These are phyloP conservation scores for Agrotis clavis DNA, from an alignment of 2,888 invertebrate genomes.

Conservation along the genomic window DNA sequence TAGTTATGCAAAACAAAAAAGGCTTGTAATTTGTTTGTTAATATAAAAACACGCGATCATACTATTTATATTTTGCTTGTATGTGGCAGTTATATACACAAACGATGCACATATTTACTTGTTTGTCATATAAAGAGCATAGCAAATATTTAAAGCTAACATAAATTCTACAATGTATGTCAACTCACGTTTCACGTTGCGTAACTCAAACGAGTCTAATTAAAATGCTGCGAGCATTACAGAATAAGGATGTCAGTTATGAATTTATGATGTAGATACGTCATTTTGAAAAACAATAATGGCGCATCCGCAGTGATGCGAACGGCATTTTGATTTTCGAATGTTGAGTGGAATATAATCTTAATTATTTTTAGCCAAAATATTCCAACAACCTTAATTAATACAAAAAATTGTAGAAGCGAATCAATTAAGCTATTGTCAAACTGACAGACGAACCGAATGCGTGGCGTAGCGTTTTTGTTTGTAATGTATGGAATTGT, in stretches of 20 bases:
- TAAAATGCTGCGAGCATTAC: constrained; percentile 60
- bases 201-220: constrained; percentile 51
- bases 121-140: constrained; percentile 29
- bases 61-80: constrained; percentile 2
- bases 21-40: no score
- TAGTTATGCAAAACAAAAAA: no score
- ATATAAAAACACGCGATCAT: not conserved
- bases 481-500: no score
- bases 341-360: constrained; percentile 14
- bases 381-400: not conserved
- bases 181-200: constrained; percentile 47
- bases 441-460: no score
- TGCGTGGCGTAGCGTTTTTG: no score
- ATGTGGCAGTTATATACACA: constrained; percentile 4
- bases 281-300: constrained; percentile 59
- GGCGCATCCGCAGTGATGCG: constrained; percentile 42
- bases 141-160: constrained; percentile 45
- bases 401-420: not conserved
- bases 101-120: constrained; percentile 25
- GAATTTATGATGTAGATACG: constrained; percentile 56
- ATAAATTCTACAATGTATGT: constrained; percentile 41
- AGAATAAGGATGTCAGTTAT: constrained; percentile 63
- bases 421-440: no score
- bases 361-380: not conserved
- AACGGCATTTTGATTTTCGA: constrained; percentile 49